phyloP scores from a whole-genome alignment of 2,888 invertebrate genomes.

The Oeneis ivallda region DNA sequence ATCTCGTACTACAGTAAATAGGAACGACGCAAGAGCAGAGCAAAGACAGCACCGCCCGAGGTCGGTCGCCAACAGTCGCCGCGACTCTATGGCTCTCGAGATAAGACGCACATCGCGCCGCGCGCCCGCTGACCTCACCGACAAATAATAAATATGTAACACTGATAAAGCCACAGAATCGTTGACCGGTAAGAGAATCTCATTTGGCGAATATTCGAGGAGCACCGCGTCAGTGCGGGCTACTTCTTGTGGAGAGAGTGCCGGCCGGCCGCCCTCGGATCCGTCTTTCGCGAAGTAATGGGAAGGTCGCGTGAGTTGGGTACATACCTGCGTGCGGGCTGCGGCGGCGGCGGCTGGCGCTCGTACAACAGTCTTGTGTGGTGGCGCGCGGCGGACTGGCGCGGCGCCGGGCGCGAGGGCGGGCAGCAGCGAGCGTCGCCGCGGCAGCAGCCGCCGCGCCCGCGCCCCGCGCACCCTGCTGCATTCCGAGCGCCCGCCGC shows the following conservation, averaged over 20 bases:
- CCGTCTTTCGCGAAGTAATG: conserved; percentile 38
- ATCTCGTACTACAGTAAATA: conserved; percentile 46
- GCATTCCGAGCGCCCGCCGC: conserved; percentile 66
- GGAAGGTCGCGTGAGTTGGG: conserved; percentile 54
- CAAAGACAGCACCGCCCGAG: conserved; percentile 68
- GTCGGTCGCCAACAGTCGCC: conserved; percentile 54
- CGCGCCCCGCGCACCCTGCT: conserved; percentile 66
- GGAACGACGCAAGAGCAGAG: conserved; percentile 75
- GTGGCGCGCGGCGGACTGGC: conserved; percentile 78
- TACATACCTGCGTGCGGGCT: conserved; percentile 71
- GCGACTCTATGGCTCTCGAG: conserved; percentile 72
- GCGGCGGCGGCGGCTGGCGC: conserved; percentile 53
- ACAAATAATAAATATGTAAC: conserved; percentile 81
- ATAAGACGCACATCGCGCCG: conserved; percentile 74
- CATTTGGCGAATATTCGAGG: conserved; percentile 58
- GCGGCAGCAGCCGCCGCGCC: conserved; percentile 67
- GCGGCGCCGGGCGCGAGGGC: conserved; percentile 64
- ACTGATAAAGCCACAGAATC: conserved; percentile 78
- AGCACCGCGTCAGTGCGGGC: conserved; percentile 51
- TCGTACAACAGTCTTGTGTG: conserved; percentile 72
- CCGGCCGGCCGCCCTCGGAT: conserved; percentile 34
- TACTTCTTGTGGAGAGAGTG: conserved; percentile 52
- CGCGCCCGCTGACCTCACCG: conserved; percentile 76
- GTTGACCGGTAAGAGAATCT: conserved; percentile 75
- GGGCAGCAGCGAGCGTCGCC: conserved; percentile 53